Evolutionary conservation across 2,113 vertebrate species (phyloP), one percentile per base, ranked within the genome.

Genomic region (Platysternon megacephalum): DNA sequence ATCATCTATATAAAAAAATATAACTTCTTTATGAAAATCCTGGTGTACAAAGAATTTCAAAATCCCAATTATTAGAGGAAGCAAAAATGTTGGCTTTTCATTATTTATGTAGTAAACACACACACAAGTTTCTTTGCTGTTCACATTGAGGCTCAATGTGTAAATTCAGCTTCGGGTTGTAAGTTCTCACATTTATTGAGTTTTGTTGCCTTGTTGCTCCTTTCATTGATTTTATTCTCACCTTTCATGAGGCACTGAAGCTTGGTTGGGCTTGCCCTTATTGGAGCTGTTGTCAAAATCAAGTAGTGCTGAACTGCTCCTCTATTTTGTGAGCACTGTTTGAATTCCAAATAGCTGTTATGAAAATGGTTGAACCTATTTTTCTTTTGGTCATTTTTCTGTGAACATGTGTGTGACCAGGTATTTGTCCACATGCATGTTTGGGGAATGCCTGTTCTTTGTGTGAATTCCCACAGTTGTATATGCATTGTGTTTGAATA

Each of bases 191-290:
- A 39, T 72, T 39, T 72, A 0, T 28, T 84, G 2, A 19, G 35
- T n/a, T 88, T 48, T 32, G 56, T 0, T 1, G 6, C 1, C 1
- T 58, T 0, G 0, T 52, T 91, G 28, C 16, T 78, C 17, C 65
- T 89, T 6, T 88, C 35, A 9, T 5, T 92, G 85, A 91, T 53
- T 88, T 91, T 74, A 22, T 46, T 44, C 5, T 81, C 26, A 86
- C 7, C 8, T 22, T 52, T 79, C 49, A 65, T 78, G 72, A 79
- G 92, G 86, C n/a, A 83, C 11, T 49, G 42, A 76, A 96, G 86
- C 19, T 2, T 13, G 5, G 91, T 94, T 94, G 58, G 46, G 11
- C 74, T 85, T 46, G 10, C 83, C 28, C 49, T 90, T 2, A 0
- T 74, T 85, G 3, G 0, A 76, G 24, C 88, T 13, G 29, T 29